These are phyloP conservation scores for Sus scrofa DNA, from an alignment of 2,113 vertebrate genomes.

Conservation along the genomic window DNA sequence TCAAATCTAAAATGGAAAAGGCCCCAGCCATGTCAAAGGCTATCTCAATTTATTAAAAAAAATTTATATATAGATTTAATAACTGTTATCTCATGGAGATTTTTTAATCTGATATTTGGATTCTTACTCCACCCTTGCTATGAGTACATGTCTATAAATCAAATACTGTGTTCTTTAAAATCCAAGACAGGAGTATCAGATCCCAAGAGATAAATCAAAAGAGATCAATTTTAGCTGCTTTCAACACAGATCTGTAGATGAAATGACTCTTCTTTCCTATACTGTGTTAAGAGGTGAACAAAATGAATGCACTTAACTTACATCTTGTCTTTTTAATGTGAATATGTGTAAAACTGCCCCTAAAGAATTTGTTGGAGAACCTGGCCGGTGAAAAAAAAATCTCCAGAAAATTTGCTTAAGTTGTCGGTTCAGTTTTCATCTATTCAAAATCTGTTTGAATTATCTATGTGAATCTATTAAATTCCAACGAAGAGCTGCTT, in stretches of 20 bases:
- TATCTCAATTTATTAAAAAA: not conserved
- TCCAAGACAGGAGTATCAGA: not conserved
- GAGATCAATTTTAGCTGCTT: constrained; percentile 24
- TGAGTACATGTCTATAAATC: not conserved
- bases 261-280: not conserved
- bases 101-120: not conserved
- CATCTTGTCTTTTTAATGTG: not conserved
- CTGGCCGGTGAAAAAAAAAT: not conserved
- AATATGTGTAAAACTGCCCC: not conserved
- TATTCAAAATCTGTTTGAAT: constrained; percentile 22
- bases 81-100: not conserved
- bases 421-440: not conserved
- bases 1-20: constrained; percentile 11
- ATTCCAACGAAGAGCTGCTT: not conserved
- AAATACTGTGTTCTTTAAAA: constrained; percentile 14
- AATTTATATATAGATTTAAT: not conserved
- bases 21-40: not conserved
- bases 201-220: constrained; percentile 28
- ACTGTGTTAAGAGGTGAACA: not conserved
- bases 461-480: not conserved
- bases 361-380: constrained; percentile 42
- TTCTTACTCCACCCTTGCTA: not conserved
- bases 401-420: constrained; percentile 28
- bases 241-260: not conserved
- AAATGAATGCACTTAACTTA: not conserved